Base-by-base conservation (phyloP, 2,888 invertebrate species). In the Homarus gammarus region DNA sequence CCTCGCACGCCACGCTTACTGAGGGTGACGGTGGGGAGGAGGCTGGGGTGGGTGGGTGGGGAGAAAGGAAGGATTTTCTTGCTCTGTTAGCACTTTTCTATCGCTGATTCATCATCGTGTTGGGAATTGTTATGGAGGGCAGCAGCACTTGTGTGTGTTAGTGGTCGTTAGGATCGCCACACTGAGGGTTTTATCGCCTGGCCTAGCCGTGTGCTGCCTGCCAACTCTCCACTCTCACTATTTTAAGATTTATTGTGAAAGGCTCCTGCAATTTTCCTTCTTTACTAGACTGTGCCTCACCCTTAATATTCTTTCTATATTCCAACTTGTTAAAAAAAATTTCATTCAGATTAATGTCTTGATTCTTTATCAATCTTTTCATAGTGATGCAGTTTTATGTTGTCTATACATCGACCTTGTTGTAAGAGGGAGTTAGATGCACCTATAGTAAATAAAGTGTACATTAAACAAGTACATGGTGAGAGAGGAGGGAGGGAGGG, bases 81-180 rank as follows among this genome's bases (percentile, higher is more conserved):
- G 56, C 33, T 38, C 56, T 78, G 61, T 78, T 56, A 40, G 78
- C 78, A 78, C 79, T 79, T 79, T 61, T 79, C 64, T 61, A 61
- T 79, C 61, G 64, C 79, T 64, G 64, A 79, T 79, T 79, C 79
- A 79, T 79, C 64, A 79, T 64, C 64, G 64, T 36, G 64, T 38
- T 64, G 79, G 61, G 78, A 61, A 64, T 56, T 61, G 61, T 79
- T 64, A 61, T 38, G 64, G 79, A 56, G 36, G 36, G 79, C 40
- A 64, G 79, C 38, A 40, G 79, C 79, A 38, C 56, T 56, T 33
- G 51, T 56, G 78, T 78, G 78, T 78, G 33, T 77, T 40, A 31
- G n/a, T 36, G 56, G 78, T 78, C 56, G 56, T 56, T 78, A 77
- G 77, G 77, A 77, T 77, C 49, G 77, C 78, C 51, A 36, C 78